Base-by-base conservation (phyloP, 2,797 vertebrate genomes). In the Hypotaenidia okinawae region DNA sequence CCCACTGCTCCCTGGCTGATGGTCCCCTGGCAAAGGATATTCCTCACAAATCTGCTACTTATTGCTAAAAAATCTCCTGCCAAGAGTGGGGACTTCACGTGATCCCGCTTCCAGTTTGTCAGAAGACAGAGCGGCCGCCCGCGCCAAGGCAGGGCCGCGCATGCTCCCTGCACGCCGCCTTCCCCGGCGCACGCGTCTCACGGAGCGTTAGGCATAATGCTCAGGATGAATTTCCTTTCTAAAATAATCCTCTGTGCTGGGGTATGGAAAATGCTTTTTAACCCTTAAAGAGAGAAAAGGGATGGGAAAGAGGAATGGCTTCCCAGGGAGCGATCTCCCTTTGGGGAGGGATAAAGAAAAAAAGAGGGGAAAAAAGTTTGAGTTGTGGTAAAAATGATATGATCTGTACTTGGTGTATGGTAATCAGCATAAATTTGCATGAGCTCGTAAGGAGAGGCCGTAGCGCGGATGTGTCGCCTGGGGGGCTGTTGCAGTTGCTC, bases 1-100 rank as follows among this genome's bases (percentile, higher is more conserved):
- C 92, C 90, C 75, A 87, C 84, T 87, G 90, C 81, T 95, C 68
- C 68, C 84, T 94, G 88, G 90, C 95, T 95, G 86, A 80, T 75
- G 81, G 84, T 95, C 91, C 86, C 88, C 95, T 96, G 96, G 94
- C 95, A 95, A 90, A 93, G 86, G 84, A 89, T 90, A 77, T 89
- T 95, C 81, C 90, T 94, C 78, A 72, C 89, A 97, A 96, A 96
- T 90, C 95, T 93, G 95, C 94, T 95, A 37, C 92, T 96, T 95
- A 85, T 13, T 94, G 93, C 86, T 89, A 22, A 93, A 95, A 45
- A 93, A 89, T 87, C 94, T 92, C 64, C 72, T 90, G 95, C 96
- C 93, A 90, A 83, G 78, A 93, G 81, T 41, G 5, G 75, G 78
- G 75, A 82, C 84, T 95, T 87, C 93, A 70, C 57, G 18, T 67